phyloP scores from a whole-genome alignment of 2,113 vertebrate species.

The Pithys albifrons region DNA sequence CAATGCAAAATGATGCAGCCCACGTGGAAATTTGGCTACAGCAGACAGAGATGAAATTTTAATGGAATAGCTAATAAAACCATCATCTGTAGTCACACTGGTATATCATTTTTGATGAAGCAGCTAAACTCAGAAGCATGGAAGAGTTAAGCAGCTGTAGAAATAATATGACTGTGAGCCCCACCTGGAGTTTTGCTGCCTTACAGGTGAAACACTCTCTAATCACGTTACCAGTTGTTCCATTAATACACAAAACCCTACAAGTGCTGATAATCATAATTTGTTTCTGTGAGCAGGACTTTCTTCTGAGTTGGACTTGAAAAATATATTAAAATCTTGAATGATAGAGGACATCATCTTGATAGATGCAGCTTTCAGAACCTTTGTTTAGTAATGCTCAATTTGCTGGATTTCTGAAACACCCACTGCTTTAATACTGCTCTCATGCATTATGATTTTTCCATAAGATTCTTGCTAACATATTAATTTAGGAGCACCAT shows the following conservation, averaged over 20 bases:
- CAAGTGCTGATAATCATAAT: neutral
- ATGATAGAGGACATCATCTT: neutral
- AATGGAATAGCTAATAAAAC: neutral
- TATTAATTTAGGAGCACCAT: neutral
- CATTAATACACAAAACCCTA: neutral
- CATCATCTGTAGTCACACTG: neutral
- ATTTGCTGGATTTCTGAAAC: neutral
- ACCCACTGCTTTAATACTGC: neutral
- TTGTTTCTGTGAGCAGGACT: neutral
- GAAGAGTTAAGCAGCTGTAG: neutral
- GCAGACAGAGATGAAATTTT: neutral
- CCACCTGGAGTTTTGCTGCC: neutral
- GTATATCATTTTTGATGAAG: neutral
- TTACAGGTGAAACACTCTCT: neutral
- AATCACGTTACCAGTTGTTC: neutral
- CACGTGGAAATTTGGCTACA: neutral
- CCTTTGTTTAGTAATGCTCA: neutral
- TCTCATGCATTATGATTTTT: neutral
- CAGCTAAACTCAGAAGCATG: neutral
- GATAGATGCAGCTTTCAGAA: neutral
- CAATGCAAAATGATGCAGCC: fast-evolving
- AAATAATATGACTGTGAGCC: neutral
- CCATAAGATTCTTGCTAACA: neutral
- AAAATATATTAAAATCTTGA: neutral
- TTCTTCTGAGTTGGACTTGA: neutral